Base-by-base conservation (phyloP, 1,140 invertebrate genomes). In the Neoseiulus cucumeris region DNA sequence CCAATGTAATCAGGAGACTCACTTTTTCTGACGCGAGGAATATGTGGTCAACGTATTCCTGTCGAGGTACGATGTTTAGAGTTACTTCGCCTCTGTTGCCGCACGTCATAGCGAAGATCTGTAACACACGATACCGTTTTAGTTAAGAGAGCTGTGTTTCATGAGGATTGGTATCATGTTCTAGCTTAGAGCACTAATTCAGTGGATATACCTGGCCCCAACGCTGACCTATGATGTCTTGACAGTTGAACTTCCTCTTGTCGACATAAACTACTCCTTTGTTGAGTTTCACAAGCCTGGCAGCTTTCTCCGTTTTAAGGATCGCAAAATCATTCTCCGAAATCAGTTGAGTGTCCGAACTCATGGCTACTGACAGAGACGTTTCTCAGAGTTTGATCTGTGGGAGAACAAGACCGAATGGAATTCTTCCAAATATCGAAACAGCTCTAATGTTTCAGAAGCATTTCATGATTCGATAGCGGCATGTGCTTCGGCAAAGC, bases 151-250 rank as follows among this genome's bases (percentile, higher is more conserved):
- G n/a, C n/a, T n/a, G n/a, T n/a, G n/a, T n/a, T n/a, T n/a, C n/a
- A n/a, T n/a, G n/a, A n/a, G n/a, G n/a, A n/a, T n/a, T n/a, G n/a
- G n/a, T n/a, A n/a, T n/a, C n/a, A n/a, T n/a, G n/a, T n/a, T n/a
- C n/a, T n/a, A n/a, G n/a, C n/a, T n/a, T n/a, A n/a, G n/a, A n/a
- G n/a, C n/a, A n/a, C n/a, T n/a, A n/a, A n/a, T n/a, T n/a, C n/a
- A n/a, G n/a, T n/a, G n/a, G 86, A 73, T 88, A 91, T 12, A 82
- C 84, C 28, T 85, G 84, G 72, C 83, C 87, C 74, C 83, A 88
- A 4, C 81, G 80, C 70, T 85, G 83, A 28, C 85, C 84, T 65
- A 87, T 77, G 5, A 88, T 78, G 22, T 78, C 80, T 68, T 76
- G 79, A 69, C 91, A 76, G 72, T 85, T 80, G 42, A 91, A 77